A percentile compares a stretch with the other conserved stretches of the same genome.
Conservation (phyloP, 2,797 vertebrate genomes). For the Onychomys torridus region DNA sequence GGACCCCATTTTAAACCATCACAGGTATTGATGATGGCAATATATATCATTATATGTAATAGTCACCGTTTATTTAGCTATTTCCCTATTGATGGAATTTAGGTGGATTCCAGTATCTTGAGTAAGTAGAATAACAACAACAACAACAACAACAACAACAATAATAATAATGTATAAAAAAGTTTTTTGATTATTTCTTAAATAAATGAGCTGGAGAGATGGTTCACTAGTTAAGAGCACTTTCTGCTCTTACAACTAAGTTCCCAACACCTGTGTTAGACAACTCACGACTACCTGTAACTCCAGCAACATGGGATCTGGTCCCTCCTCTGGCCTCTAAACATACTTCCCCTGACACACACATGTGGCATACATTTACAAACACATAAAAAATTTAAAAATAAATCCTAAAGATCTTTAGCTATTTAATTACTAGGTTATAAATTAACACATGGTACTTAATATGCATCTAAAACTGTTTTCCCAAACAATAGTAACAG, state of each 20-base stretch:
- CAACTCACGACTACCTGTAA: background rate
- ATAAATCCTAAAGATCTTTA: background rate
- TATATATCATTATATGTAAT: background rate
- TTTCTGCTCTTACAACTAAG: background rate
- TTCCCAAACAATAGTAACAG: background rate
- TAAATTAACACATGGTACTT: background rate
- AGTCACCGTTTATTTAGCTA: background rate
- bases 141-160: background rate
- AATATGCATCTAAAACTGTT: constrained; percentile 26
- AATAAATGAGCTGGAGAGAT: background rate
- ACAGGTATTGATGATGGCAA: background rate
- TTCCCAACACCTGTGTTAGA: background rate
- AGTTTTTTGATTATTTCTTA: background rate
- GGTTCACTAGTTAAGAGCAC: background rate
- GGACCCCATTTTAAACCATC: background rate
- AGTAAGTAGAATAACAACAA: background rate
- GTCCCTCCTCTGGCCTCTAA: background rate
- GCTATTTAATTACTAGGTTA: background rate
- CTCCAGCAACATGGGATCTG: background rate
- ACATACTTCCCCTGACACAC: background rate
- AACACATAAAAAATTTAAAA: background rate
- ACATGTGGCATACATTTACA: background rate
- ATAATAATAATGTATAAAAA: background rate
- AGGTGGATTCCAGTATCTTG: background rate
- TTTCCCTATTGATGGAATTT: background rate